A percentile compares a stretch with the other conserved stretches of the same genome.
phyloP scores from a whole-genome alignment of 2,888 invertebrate genomes.

The Colletes collaris region DNA sequence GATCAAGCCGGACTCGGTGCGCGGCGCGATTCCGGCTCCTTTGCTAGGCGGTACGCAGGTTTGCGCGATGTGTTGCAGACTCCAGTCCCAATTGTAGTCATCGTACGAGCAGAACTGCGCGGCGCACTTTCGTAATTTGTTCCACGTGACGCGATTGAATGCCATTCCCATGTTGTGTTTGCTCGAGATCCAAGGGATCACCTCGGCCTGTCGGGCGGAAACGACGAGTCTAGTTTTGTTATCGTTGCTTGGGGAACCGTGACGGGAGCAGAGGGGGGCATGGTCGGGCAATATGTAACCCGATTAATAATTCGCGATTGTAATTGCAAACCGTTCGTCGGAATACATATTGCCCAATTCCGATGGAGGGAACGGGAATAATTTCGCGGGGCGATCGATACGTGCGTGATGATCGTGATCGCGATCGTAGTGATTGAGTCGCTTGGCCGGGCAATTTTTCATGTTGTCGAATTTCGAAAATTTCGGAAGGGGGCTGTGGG shows the following conservation, averaged over 20 bases:
- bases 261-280: background rate
- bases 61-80: slow-evolving; percentile 95
- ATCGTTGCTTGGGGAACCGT: background rate
- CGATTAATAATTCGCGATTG: too few relatives aligned
- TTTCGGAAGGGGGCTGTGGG: background rate
- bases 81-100: slow-evolving; percentile 99
- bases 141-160: slow-evolving; percentile 95
- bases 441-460: too few relatives aligned
- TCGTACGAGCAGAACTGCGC: slow-evolving; percentile 97
- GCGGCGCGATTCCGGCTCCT: slow-evolving; percentile 83
- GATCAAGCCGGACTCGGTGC: slow-evolving; percentile 85
- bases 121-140: slow-evolving; percentile 90
- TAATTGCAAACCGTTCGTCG: too few relatives aligned
- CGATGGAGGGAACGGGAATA: background rate
- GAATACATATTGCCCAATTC: too few relatives aligned
- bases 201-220: slow-evolving; percentile 89
- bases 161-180: slow-evolving; percentile 99
- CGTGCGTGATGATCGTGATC: slow-evolving; percentile 2
- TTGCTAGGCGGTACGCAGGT: slow-evolving; percentile 88
- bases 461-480: background rate
- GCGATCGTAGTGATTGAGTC: background rate
- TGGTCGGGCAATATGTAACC: too few relatives aligned
- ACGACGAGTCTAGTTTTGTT: background rate
- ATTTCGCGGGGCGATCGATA: slow-evolving; percentile 35
- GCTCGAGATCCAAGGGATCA: slow-evolving; percentile 97